Evolutionary conservation across 2,113 vertebrate species (phyloP).

Genomic region (Meles meles): DNA sequence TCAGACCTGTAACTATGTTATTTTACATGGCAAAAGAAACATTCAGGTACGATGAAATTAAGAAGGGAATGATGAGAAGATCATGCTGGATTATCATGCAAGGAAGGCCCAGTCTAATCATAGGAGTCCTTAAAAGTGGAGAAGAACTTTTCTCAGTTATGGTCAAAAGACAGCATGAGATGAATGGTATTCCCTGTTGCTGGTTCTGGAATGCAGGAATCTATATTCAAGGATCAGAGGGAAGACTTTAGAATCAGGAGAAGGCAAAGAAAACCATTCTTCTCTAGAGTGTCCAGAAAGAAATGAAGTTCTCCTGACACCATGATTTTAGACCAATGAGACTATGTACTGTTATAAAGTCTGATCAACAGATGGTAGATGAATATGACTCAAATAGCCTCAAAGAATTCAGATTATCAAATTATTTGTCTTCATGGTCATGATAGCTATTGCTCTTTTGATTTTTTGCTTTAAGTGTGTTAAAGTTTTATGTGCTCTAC

Average conservation of each 20-base stretch:
- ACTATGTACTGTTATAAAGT: neutral
- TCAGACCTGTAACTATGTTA: neutral
- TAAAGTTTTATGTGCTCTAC: neutral
- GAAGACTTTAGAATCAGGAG: neutral
- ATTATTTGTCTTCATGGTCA: neutral
- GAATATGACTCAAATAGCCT: neutral
- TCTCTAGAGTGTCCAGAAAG: neutral
- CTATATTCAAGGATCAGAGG: neutral
- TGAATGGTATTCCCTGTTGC: fast-evolving
- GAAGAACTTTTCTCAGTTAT: neutral
- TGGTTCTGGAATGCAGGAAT: neutral
- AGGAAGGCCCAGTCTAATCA: neutral
- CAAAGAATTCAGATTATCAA: neutral
- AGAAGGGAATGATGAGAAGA: neutral
- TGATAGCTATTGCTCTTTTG: neutral
- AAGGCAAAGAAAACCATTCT: neutral
- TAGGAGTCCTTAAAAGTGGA: neutral
- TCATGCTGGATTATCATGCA: neutral
- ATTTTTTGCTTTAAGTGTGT: neutral
- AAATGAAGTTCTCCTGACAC: neutral
- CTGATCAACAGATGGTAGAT: neutral
- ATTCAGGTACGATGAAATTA: neutral
- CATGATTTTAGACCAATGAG: neutral
- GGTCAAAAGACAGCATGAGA: neutral
- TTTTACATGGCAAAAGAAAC: neutral